Evolutionary conservation across 2,797 vertebrate genomes (phyloP).

Genomic region (Malacoctenus gilli): DNA sequence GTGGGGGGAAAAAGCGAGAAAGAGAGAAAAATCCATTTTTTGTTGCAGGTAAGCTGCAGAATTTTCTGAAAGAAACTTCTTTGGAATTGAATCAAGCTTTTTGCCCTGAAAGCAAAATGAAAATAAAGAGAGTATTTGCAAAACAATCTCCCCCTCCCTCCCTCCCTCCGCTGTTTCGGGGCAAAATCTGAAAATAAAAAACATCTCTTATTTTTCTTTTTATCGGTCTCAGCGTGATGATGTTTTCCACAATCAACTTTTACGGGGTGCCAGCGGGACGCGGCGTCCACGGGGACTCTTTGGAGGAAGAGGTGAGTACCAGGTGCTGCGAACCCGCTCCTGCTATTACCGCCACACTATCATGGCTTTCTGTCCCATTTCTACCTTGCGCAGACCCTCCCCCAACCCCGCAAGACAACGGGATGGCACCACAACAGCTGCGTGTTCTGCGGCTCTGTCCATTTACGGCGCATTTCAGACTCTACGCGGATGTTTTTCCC

Average conservation of each 20-base stretch:
- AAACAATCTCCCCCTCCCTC: slow-evolving; percentile 9
- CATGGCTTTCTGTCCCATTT: slow-evolving; percentile 64
- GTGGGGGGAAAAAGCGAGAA: too few relatives aligned
- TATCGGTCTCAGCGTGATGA: slow-evolving; percentile 75
- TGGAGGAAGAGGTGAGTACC: slow-evolving; percentile 75
- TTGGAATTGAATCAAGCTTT: too few relatives aligned
- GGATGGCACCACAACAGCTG: slow-evolving; percentile 66
- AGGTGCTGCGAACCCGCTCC: slow-evolving; percentile 69
- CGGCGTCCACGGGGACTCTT: slow-evolving; percentile 66
- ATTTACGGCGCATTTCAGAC: slow-evolving; percentile 43
- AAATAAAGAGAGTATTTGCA: too few relatives aligned
- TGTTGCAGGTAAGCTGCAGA: too few relatives aligned
- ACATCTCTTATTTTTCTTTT: slow-evolving; percentile 58
- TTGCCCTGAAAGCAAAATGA: too few relatives aligned
- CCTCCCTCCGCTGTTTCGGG: slow-evolving; percentile 24
- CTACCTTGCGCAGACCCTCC: slow-evolving; percentile 50
- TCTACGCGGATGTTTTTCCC: slow-evolving; percentile 18
- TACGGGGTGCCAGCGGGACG: slow-evolving; percentile 70
- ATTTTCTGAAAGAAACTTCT: too few relatives aligned
- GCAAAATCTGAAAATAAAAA: slow-evolving; percentile 58
- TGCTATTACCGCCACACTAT: slow-evolving; percentile 62
- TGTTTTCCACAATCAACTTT: slow-evolving; percentile 82
- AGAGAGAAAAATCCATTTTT: too few relatives aligned
- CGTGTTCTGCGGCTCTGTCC: slow-evolving; percentile 60
- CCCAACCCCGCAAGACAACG: slow-evolving; percentile 48